Evolutionary conservation across 2,113 vertebrate genomes (phyloP), one percentile per base, ranked within the genome.

Genomic region (Stomatorhinus ivindoensis): DNA sequence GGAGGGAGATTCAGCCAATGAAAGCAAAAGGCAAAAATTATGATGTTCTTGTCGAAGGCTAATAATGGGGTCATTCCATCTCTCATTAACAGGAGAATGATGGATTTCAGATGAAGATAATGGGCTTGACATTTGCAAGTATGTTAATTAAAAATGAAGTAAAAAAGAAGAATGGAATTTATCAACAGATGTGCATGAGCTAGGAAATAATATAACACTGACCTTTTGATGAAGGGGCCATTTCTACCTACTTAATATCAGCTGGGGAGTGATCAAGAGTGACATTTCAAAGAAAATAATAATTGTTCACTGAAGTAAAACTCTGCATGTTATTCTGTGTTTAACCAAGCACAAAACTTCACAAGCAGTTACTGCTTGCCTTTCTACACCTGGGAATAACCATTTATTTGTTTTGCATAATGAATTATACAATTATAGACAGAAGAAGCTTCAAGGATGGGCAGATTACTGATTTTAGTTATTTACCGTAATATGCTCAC

Each of bases 351-450:
- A 88, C 1, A 44, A 19, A 82, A 80, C 69, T 39, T 6, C 13
- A 83, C 53, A 58, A 87, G 3, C 50, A 83, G 35, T 47, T 82
- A 47, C 0, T 31, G 27, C 48, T 80, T 83, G 35, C 31, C 47
- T 58, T 83, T 44, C 13, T 35, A 3, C 46, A 65, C 13, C 8
- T 76, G 27, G 65, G 87, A 27, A 88, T 76, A 21, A 19, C 61
- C 44, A n/a, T 82, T 55, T 42, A 39, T 82, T 82, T 51, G 27
- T 42, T 84, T 89, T 83, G 50, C 48, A 55, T 89, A 46, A n/a
- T 53, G 73, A 55, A 58, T 84, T 89, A 50, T 55, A 89, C 39
- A 42, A 89, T 73, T 88, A 89, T 4, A n/a, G n/a, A 51, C 69
- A 21, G 31, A 11, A 8, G 76, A 8, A 55, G 50, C 31, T 19